Evolutionary conservation across 2,888 invertebrate genomes (phyloP).

Genomic region (Hirtodrosophila histrioides): DNA sequence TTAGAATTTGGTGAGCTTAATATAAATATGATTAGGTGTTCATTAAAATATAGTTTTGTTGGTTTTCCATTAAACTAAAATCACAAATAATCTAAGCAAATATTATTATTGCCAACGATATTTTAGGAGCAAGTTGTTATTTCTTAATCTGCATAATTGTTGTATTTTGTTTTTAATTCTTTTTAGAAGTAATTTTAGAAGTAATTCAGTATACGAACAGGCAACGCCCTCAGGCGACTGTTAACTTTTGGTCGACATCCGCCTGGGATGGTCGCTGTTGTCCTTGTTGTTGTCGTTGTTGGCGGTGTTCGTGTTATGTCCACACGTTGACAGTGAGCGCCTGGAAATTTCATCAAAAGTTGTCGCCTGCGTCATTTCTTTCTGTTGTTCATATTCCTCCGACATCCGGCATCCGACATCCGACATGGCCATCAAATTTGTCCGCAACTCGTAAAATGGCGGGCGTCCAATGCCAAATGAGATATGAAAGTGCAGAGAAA

Average conservation of each 20-base stretch:
- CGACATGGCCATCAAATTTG: constrained; percentile 66
- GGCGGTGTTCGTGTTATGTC: constrained; percentile 21
- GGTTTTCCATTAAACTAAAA: too few relatives aligned
- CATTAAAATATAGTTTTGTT: too few relatives aligned
- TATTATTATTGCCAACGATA: too few relatives aligned
- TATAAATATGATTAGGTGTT: too few relatives aligned
- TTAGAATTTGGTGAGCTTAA: too few relatives aligned
- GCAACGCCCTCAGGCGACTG: constrained; percentile 36
- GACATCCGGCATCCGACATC: constrained; percentile 26
- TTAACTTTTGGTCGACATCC: constrained; percentile 53
- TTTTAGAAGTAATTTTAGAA: constrained; percentile 13
- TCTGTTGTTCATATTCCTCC: constrained; percentile 5
- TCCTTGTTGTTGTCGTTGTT: constrained; percentile 18
- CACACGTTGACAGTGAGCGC: constrained; percentile 37
- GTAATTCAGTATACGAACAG: constrained; percentile 20
- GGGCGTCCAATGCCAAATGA: constrained; percentile 30
- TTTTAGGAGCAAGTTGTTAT: too few relatives aligned
- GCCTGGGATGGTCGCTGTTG: constrained; percentile 41
- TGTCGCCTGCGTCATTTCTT: constrained; percentile 38
- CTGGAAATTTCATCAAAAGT: constrained; percentile 60
- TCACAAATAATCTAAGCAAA: too few relatives aligned
- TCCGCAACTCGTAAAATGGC: constrained; percentile 67
- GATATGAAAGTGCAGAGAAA: constrained; percentile 42
- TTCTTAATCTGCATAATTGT: too few relatives aligned
- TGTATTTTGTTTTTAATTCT: too few relatives aligned